These are phyloP conservation scores for Ectemnius cavifrons DNA, from an alignment of 2,888 invertebrate species.

Conservation along the genomic window DNA sequence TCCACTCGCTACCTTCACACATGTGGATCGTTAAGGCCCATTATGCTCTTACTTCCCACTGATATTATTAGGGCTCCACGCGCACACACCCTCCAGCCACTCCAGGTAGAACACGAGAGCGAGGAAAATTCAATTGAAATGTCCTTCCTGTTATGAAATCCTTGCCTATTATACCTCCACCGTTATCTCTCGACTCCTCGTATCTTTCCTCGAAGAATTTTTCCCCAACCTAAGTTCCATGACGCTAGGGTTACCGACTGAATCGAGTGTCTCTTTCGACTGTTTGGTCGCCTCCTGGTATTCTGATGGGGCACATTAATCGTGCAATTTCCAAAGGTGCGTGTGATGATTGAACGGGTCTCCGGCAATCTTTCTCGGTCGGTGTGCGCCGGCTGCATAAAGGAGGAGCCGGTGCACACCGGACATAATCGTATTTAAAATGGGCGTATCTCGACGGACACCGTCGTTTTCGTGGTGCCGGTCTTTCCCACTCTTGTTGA, in stretches of 20 bases:
- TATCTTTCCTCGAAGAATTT: too few species aligned
- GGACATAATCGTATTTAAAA: slow-evolving; percentile 51
- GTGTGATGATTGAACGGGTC: neutral
- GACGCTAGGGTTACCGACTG: too few species aligned
- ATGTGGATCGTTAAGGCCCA: slow-evolving; percentile 7
- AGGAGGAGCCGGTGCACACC: slow-evolving; percentile 7
- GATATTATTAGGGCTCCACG: too few species aligned
- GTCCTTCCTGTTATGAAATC: neutral
- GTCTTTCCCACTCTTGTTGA: slow-evolving; percentile 33
- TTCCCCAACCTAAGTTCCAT: too few species aligned
- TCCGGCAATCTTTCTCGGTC: neutral
- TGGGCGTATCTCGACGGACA: slow-evolving; percentile 38
- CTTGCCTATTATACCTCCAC: too few species aligned
- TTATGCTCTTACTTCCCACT: neutral
- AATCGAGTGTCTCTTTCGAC: too few species aligned
- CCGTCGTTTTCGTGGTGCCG: slow-evolving; percentile 45
- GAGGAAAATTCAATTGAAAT: neutral
- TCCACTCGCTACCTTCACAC: slow-evolving; percentile 15
- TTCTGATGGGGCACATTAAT: too few species aligned
- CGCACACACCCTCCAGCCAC: too few species aligned
- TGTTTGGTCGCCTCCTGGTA: too few species aligned
- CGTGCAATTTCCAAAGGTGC: neutral
- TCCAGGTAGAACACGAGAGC: neutral
- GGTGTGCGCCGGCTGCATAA: neutral
- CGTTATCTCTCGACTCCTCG: too few species aligned